Evolutionary conservation across 2,888 invertebrate species (phyloP).

Genomic region (Leptinotarsa peninsularis): DNA sequence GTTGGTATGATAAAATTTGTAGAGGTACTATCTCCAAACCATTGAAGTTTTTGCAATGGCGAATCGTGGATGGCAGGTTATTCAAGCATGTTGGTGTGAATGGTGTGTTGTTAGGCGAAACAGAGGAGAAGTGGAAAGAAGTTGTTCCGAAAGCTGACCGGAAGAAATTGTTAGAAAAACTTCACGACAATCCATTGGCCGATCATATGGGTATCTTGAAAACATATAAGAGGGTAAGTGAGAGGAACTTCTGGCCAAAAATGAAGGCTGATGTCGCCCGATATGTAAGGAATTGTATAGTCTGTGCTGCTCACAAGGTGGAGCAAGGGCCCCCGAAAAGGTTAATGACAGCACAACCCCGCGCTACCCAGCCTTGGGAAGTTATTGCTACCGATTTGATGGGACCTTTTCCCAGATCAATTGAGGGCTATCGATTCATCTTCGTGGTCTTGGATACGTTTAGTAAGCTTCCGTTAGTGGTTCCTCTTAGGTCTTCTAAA

Average conservation of each 20-base stretch:
- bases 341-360: constrained; percentile 35
- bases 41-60: too few relatives aligned
- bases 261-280: constrained; percentile 42
- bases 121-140: too few relatives aligned
- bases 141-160: too few relatives aligned
- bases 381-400: constrained; percentile 37
- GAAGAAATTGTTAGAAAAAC: too few relatives aligned
- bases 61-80: too few relatives aligned
- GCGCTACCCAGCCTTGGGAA: constrained; percentile 32
- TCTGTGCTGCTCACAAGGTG: constrained; percentile 34
- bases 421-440: constrained; percentile 8
- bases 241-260: constrained; percentile 42
- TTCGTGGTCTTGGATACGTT: constrained; percentile 23
- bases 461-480: constrained; percentile 33
- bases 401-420: constrained; percentile 34
- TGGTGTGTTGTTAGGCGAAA: too few relatives aligned
- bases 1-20: too few relatives aligned
- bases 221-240: constrained; percentile 38
- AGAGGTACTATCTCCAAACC: too few relatives aligned
- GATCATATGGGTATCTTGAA: constrained; percentile 43
- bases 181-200: too few relatives aligned
- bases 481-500: constrained; percentile 30
- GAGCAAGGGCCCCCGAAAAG: constrained; percentile 42
- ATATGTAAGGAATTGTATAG: too few relatives aligned
- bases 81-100: too few relatives aligned